Conservation (phyloP, 2,888 invertebrate species). For the Eilema sororculum region DNA sequence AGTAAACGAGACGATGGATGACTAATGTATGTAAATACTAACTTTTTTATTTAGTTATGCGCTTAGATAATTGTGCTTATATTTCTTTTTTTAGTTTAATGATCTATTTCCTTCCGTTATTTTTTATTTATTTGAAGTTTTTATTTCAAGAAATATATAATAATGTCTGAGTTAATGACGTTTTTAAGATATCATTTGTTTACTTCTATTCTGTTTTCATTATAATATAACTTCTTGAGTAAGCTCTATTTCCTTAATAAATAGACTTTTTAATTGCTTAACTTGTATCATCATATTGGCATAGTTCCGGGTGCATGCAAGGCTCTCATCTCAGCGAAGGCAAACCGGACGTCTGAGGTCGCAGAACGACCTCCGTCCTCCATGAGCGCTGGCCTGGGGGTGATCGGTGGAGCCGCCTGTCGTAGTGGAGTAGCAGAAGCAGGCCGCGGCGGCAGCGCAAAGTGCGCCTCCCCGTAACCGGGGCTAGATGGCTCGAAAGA, state of each 20-base stretch:
- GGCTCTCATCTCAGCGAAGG: too few species aligned
- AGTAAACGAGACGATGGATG: neutral
- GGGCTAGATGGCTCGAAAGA: too few species aligned
- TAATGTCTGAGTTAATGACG: neutral
- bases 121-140: neutral
- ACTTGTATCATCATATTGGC: neutral
- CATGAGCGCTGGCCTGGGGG: too few species aligned
- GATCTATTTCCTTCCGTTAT: neutral
- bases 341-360: too few species aligned
- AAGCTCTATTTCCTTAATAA: slow-evolving; percentile 4
- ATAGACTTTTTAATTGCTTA: neutral
- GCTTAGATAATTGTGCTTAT: neutral
- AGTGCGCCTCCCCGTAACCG: too few species aligned
- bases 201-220: neutral
- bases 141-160: neutral
- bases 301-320: too few species aligned
- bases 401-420: too few species aligned
- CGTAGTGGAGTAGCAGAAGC: too few species aligned
- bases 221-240: neutral
- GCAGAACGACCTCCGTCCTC: too few species aligned
- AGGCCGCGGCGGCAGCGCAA: too few species aligned
- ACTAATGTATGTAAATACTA: neutral
- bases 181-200: neutral
- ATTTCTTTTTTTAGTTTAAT: neutral
- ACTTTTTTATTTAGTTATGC: neutral